These are phyloP conservation scores for Picus viridis DNA, from an alignment of 2,797 vertebrate genomes.

Conservation along the genomic window DNA sequence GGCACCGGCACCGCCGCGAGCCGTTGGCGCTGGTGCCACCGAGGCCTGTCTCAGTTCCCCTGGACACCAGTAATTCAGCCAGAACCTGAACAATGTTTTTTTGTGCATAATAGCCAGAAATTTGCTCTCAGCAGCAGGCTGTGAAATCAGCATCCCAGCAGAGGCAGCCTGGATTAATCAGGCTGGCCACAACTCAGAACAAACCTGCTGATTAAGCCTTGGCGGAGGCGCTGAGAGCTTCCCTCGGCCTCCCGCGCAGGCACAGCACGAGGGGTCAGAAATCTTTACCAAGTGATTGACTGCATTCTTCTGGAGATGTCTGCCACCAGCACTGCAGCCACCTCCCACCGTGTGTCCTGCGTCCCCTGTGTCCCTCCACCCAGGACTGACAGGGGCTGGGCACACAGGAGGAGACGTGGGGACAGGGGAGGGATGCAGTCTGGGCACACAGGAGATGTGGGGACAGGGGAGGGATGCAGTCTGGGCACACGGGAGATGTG, in stretches of 20 bases:
- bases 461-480: no score
- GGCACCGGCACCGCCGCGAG: background rate
- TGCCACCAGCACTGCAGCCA: background rate
- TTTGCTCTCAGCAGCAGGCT: conserved; percentile 37
- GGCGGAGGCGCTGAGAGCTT: background rate
- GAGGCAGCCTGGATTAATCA: conserved; percentile 55
- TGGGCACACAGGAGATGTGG: background rate
- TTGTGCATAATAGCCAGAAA: conserved; percentile 25
- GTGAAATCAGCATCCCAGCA: conserved; percentile 43
- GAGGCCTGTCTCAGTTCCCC: conserved; percentile 13
- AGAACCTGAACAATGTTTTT: conserved; percentile 37
- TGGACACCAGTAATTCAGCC: conserved; percentile 27
- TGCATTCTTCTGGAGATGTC: background rate
- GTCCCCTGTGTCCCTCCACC: background rate
- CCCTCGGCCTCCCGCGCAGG: background rate
- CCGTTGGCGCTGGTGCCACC: background rate
- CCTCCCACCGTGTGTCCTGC: background rate
- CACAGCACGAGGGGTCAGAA: background rate
- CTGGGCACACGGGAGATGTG: no score
- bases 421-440: background rate
- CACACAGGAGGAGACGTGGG: no score
- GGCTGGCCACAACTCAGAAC: conserved; percentile 31
- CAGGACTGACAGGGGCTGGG: no score
- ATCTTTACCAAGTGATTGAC: accelerated
- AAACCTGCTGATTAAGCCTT: conserved; percentile 54